phyloP scores from a whole-genome alignment of 2,797 vertebrate genomes.

The Phoebastria nigripes region DNA sequence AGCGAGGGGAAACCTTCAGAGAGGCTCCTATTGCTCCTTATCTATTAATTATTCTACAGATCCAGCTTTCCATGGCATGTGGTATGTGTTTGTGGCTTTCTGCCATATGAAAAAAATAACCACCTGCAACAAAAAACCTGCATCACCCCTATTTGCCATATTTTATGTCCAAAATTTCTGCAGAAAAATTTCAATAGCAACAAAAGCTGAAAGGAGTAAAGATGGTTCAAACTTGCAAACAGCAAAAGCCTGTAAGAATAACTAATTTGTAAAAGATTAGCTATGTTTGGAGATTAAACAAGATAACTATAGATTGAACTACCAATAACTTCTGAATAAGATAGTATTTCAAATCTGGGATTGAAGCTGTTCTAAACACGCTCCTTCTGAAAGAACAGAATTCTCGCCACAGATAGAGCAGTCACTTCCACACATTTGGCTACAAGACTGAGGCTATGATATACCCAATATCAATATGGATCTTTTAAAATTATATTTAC shows the following conservation, averaged over 20 bases:
- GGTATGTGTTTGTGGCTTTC: background rate
- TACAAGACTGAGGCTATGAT: background rate
- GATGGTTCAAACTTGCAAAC: background rate
- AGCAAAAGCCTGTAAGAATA: background rate
- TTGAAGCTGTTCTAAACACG: background rate
- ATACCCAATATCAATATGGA: background rate
- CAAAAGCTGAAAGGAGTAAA: background rate
- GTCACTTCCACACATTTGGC: background rate
- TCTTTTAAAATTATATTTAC: background rate
- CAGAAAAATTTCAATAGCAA: background rate
- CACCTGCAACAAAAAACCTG: background rate
- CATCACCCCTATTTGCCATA: background rate
- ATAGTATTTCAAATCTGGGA: background rate
- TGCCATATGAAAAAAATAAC: background rate
- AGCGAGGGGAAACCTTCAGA: background rate
- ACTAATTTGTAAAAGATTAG: background rate
- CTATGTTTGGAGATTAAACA: background rate
- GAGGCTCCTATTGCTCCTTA: background rate
- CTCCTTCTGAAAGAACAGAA: background rate
- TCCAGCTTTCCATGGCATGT: accelerated
- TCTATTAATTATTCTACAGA: background rate
- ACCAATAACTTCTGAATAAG: background rate
- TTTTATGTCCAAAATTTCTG: background rate
- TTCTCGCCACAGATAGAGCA: background rate
- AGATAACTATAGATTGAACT: background rate